phyloP scores from a whole-genome alignment of 1,140 invertebrate species.

The Platorchestia sp. region DNA sequence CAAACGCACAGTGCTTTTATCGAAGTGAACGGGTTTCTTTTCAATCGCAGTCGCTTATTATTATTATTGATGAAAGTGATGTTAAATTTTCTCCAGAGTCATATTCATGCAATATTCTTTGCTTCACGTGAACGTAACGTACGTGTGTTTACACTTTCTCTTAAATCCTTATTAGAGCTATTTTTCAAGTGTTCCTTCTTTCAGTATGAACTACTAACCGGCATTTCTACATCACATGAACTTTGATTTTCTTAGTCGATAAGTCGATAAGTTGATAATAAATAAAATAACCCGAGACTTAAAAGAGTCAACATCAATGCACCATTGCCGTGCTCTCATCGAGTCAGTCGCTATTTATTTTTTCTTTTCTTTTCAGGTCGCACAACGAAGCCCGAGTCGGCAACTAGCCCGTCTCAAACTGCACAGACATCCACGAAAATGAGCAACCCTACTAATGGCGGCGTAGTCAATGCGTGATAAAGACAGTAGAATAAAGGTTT shows the following conservation, averaged over 20 bases:
- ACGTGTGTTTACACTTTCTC: too few species aligned
- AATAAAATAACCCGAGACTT: not conserved
- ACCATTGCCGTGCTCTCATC: not conserved
- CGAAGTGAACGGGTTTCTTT: too few species aligned
- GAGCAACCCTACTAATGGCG: not conserved
- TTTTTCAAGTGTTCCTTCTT: too few species aligned
- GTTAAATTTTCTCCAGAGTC: too few species aligned
- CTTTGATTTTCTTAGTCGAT: not conserved
- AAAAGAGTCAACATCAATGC: not conserved
- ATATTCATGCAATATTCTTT: too few species aligned
- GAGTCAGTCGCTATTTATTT: too few species aligned
- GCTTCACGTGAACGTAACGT: too few species aligned
- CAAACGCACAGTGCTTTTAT: too few species aligned
- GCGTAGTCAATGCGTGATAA: not conserved
- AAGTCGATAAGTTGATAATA: not conserved
- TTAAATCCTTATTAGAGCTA: too few species aligned
- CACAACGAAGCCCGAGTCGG: not conserved
- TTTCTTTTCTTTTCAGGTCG: not conserved
- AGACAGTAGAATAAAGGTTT: not conserved
- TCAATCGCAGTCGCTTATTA: too few species aligned
- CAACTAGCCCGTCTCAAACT: not conserved
- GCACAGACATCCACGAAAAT: not conserved
- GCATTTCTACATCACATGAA: not conserved
- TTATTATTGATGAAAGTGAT: too few species aligned
- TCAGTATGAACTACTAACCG: not conserved